Conservation (phyloP, 2,113 vertebrate species). For the Melierax canorus region DNA sequence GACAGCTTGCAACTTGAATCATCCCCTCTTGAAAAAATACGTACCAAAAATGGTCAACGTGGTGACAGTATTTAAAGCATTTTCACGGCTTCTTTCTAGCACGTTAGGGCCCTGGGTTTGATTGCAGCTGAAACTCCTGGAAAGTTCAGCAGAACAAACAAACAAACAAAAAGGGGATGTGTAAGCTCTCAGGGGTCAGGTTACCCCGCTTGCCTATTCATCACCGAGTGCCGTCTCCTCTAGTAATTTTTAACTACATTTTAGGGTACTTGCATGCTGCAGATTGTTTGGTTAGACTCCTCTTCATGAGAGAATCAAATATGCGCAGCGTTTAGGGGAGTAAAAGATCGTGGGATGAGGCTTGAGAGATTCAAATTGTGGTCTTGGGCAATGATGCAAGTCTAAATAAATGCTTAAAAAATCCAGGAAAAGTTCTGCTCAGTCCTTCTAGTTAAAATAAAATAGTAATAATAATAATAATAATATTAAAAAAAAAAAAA, state of each 20-base stretch:
- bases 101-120: neutral
- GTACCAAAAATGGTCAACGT: rapidly evolving
- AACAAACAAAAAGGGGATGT: slow-evolving; percentile 18
- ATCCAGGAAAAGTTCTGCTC: neutral
- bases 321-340: neutral
- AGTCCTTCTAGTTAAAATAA: neutral
- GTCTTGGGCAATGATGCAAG: neutral
- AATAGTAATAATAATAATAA: neutral
- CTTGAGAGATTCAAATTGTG: neutral
- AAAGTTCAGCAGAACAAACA: neutral
- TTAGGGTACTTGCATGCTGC: neutral
- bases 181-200: neutral
- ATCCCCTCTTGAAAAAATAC: neutral
- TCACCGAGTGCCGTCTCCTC: neutral
- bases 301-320: neutral
- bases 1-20: neutral
- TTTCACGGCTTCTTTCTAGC: neutral
- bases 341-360: neutral
- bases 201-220: neutral
- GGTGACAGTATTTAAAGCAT: neutral
- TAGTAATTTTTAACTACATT: neutral
- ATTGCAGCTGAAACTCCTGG: neutral
- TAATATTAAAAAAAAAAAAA: neutral
- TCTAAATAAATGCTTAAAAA: neutral
- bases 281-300: neutral